Conservation (phyloP, 2,113 vertebrate genomes). For the Orthonyx spaldingii region DNA sequence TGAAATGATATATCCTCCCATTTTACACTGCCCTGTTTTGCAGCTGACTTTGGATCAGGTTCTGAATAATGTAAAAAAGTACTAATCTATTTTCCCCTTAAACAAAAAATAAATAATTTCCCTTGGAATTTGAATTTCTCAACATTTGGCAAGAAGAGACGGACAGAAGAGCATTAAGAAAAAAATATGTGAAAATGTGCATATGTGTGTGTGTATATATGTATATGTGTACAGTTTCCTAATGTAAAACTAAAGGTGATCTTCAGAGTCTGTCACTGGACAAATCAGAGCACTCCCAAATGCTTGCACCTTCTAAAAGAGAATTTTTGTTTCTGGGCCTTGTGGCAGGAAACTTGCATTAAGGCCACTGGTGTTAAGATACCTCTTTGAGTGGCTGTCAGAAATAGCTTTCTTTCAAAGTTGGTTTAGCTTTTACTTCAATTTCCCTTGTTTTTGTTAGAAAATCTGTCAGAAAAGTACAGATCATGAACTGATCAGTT, state of each 20-base stretch:
- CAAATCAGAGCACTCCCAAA: neutral
- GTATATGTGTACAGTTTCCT: neutral
- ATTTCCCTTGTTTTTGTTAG: neutral
- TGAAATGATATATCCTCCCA: neutral
- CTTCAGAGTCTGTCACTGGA: neutral
- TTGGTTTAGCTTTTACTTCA: neutral
- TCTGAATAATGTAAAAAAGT: neutral
- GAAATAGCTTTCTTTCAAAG: neutral
- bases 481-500: neutral
- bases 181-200: neutral
- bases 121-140: neutral
- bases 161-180: neutral
- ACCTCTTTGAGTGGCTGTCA: neutral
- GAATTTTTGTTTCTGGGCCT: neutral
- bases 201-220: neutral
- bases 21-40: neutral
- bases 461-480: neutral
- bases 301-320: rapidly evolving
- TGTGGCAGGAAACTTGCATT: neutral
- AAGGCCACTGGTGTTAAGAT: neutral
- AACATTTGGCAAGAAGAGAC: neutral
- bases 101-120: neutral
- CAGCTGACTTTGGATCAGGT: neutral
- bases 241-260: neutral
- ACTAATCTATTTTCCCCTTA: neutral